Percentiles rank a stretch among this genome's conserved stretches.
These are phyloP conservation scores for Noctuana brunneofusca DNA, from an alignment of 2,888 invertebrate species.

Conservation along the genomic window DNA sequence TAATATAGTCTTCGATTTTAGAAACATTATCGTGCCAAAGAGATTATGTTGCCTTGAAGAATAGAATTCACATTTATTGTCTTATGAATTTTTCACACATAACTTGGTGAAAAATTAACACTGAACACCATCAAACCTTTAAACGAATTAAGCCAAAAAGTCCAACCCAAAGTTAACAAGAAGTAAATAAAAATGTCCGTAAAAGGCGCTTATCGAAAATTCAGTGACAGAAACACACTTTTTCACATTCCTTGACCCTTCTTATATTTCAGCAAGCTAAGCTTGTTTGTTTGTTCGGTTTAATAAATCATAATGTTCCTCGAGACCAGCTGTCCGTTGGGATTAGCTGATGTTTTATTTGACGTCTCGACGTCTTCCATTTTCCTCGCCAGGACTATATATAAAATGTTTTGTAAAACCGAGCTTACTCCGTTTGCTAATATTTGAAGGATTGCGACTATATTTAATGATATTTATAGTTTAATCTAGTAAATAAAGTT, in stretches of 20 bases:
- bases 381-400: conserved; percentile 40
- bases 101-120: too few relatives aligned
- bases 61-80: too few relatives aligned
- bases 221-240: conserved; percentile 33
- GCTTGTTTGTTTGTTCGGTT: conserved; percentile 47
- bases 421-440: conserved; percentile 27
- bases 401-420: conserved; percentile 42
- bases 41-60: too few relatives aligned
- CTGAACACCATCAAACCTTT: too few relatives aligned
- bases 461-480: too few relatives aligned
- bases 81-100: too few relatives aligned
- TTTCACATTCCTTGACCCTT: conserved; percentile 40
- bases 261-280: conserved; percentile 44
- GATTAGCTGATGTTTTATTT: conserved; percentile 65
- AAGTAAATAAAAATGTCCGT: conserved; percentile 6
- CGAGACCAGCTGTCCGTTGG: conserved; percentile 48
- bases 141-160: neutral
- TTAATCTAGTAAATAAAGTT: too few relatives aligned
- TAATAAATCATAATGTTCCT: conserved; percentile 64
- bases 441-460: neutral
- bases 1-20: too few relatives aligned
- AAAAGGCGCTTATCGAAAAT: conserved; percentile 18
- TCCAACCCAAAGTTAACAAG: neutral
- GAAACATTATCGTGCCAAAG: too few relatives aligned
- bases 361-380: conserved; percentile 55